Base-by-base conservation (phyloP, 2,797 vertebrate genomes). In the Helarctos malayanus region DNA sequence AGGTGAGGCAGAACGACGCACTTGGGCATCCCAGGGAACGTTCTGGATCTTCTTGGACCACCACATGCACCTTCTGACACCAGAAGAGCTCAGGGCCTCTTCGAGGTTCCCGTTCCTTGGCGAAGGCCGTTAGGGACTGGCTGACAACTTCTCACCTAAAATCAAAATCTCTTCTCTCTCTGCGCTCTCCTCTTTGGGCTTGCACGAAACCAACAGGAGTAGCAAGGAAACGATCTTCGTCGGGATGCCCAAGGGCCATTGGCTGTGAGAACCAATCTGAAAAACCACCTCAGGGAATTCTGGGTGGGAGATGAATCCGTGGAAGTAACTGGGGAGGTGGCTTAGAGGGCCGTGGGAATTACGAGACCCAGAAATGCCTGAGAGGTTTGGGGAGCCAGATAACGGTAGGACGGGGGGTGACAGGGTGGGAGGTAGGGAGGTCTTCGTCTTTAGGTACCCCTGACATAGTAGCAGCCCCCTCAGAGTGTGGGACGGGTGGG, bases 401-500 rank as follows among this genome's bases (percentile, higher is more conserved):
- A 59, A 45, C 45, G 49, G 47, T 3, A 45, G 61, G 78, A 27
- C 29, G 29, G 4, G 2, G 1, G 25, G 82, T 29, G 38, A 27
- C 16, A 35, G 27, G 19, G 23, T 52, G 29, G 45, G 35, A 23
- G 25, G 57, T 23, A 27, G 87, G 82, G 71, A 63, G 52, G 45
- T 92, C 80, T 90, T 59, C 5, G 32, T 97, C 96, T 97, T 94
- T 97, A 85, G 97, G 95, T 79, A 91, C 91, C 96, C 94, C 92
- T 90, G 97, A 90, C 96, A 95, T 91, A 97, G 98, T 81, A 97
- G 98, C 95, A 96, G 97, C 96, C 82, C 96, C 96, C 96, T 97
- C 57, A 47, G 73, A 90, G 45, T 16, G 79, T 84, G 68, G 56
- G 41, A 54, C 21, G 38, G 73, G 32, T 54, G 61, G 80, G 92